Conservation (phyloP, 2,113 vertebrate genomes). For the Osmerus mordax region DNA sequence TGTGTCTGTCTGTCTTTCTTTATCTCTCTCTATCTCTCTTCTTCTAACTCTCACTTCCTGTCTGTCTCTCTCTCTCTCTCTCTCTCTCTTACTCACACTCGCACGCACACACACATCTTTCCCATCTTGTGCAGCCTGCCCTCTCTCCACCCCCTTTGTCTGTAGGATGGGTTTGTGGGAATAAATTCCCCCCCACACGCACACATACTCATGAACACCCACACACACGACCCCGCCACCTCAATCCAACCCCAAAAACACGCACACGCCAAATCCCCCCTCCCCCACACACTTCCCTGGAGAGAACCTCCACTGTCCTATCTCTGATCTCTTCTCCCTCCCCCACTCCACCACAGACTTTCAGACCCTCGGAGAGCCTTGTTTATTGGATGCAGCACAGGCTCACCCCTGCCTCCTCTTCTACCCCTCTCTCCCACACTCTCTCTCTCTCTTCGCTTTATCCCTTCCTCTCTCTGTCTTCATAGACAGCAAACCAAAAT, state of each 20-base stretch:
- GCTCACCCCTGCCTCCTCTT: conserved; percentile 13
- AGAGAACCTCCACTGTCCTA: too few relatives aligned
- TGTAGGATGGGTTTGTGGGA: background rate
- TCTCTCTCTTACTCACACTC: background rate
- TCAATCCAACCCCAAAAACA: too few relatives aligned
- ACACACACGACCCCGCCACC: too few relatives aligned
- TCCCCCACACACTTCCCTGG: too few relatives aligned
- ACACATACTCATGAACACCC: too few relatives aligned
- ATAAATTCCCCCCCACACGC: background rate
- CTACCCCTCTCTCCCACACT: background rate
- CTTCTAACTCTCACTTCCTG: background rate
- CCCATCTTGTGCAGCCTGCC: background rate
- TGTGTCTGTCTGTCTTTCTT: conserved; percentile 12
- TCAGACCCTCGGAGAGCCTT: background rate
- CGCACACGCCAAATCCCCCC: too few relatives aligned
- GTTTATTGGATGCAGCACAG: background rate
- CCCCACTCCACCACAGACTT: background rate
- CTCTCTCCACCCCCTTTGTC: background rate
- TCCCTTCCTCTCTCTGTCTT: too few relatives aligned
- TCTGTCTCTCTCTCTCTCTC: too few relatives aligned
- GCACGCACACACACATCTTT: background rate
- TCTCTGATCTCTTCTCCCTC: conserved; percentile 6
- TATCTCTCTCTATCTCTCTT: conserved; percentile 38
- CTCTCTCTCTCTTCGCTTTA: background rate
- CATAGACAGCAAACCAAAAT: too few relatives aligned